phyloP scores from a whole-genome alignment of 1,140 invertebrate species.

The Eumaeus atala region DNA sequence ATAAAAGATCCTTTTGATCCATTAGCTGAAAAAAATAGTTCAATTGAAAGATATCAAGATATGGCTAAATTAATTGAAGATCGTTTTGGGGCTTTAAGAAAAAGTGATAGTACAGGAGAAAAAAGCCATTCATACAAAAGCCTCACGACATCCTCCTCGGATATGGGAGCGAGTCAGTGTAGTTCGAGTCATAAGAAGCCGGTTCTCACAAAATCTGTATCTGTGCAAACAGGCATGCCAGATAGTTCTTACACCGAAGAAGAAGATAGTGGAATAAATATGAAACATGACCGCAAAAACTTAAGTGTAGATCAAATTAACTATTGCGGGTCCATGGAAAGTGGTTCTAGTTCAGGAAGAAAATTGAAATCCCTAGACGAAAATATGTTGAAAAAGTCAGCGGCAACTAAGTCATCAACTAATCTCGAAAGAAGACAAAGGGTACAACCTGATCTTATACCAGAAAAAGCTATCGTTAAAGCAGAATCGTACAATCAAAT shows the following conservation, averaged over 20 bases:
- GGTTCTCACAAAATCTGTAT: slow-evolving; percentile 70
- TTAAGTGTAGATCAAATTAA: slow-evolving; percentile 72
- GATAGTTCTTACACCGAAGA: slow-evolving; percentile 64
- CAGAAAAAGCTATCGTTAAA: slow-evolving; percentile 68
- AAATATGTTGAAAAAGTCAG: slow-evolving; percentile 67
- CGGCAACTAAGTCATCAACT: slow-evolving; percentile 60
- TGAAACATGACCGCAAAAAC: slow-evolving; percentile 67
- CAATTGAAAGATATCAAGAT: slow-evolving; percentile 77
- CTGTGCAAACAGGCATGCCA: slow-evolving; percentile 70
- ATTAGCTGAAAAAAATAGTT: slow-evolving; percentile 66
- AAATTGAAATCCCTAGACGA: slow-evolving; percentile 68
- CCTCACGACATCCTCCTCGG: slow-evolving; percentile 69
- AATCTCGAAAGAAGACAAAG: slow-evolving; percentile 68
- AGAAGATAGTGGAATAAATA: slow-evolving; percentile 64
- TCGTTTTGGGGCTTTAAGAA: slow-evolving; percentile 70
- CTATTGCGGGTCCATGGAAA: slow-evolving; percentile 71
- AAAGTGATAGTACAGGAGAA: slow-evolving; percentile 64
- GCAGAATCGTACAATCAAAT: slow-evolving; percentile 72
- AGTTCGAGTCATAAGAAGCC: slow-evolving; percentile 67
- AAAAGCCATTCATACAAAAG: slow-evolving; percentile 72
- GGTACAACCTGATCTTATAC: slow-evolving; percentile 71
- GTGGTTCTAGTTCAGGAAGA: slow-evolving; percentile 64
- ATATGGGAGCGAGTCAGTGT: slow-evolving; percentile 67
- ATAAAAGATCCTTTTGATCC: slow-evolving; percentile 71
- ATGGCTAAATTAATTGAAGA: slow-evolving; percentile 78